Evolutionary conservation across 2,888 invertebrate genomes (phyloP).

Genomic region (Nephrotoma flavescens): DNA sequence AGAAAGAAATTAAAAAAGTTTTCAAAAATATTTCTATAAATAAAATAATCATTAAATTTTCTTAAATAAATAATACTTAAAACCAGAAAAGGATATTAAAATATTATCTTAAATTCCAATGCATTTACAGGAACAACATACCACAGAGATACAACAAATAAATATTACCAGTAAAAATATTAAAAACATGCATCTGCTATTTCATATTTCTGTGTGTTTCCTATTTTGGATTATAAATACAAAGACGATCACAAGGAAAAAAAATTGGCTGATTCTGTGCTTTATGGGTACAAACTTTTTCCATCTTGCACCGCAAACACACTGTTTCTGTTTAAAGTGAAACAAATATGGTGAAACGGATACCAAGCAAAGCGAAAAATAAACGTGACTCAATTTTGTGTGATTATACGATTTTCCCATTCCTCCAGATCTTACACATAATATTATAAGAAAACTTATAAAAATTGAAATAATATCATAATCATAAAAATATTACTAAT

Average conservation of each 20-base stretch:
- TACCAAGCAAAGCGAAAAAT: not conserved
- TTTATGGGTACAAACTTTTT: not conserved
- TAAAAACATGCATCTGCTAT: not conserved
- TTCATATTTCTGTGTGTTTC: not conserved
- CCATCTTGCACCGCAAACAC: not conserved
- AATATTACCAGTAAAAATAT: not conserved
- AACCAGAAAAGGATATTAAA: not conserved
- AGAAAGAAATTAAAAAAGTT: no score
- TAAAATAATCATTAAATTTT: no score
- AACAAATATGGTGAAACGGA: not conserved
- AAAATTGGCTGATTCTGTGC: not conserved
- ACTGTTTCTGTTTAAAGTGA: not conserved
- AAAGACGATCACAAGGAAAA: not conserved
- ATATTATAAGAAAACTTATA: not conserved
- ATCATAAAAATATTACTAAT: not conserved
- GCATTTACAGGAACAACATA: not conserved
- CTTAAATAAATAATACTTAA: no score
- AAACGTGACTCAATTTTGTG: not conserved
- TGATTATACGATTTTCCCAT: not conserved
- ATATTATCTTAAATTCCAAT: not conserved
- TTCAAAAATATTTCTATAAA: no score
- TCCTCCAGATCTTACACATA: not conserved
- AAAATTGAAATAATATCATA: not conserved
- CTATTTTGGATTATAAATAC: not conserved
- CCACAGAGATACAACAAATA: not conserved